A percentile compares a stretch with the other conserved stretches of the same genome.
Evolutionary conservation across 2,888 invertebrate species (phyloP).

Genomic region (Penaeus monodon): DNA sequence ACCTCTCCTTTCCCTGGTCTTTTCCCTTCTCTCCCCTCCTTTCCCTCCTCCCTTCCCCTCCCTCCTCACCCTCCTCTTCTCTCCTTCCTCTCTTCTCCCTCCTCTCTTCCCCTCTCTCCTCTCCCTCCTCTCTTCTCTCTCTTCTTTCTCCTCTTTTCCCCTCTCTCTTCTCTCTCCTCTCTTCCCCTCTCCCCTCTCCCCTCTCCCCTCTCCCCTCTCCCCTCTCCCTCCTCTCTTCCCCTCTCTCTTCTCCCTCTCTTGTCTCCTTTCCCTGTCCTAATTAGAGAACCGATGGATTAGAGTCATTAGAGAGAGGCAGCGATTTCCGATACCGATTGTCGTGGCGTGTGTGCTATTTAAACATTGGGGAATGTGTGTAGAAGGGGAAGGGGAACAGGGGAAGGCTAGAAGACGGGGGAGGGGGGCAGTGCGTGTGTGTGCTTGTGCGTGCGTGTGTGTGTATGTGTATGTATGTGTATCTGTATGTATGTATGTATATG

Average conservation of each 20-base stretch:
- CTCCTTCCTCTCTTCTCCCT: not conserved
- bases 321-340: too few relatives aligned
- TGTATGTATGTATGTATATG: too few relatives aligned
- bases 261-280: not conserved
- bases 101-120: not conserved
- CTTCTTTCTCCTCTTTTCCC: too few relatives aligned
- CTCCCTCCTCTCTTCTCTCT: not conserved
- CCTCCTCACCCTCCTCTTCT: not conserved
- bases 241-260: not conserved
- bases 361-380: not conserved
- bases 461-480: too few relatives aligned
- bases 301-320: not conserved
- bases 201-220: not conserved
- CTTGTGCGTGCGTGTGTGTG: too few relatives aligned
- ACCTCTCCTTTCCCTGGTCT: slow-evolving; percentile 6
- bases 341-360: too few relatives aligned
- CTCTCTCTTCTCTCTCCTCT: not conserved
- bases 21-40: slow-evolving; percentile 4
- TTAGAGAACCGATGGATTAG: not conserved
- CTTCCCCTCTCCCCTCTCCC: not conserved
- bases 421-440: not conserved
- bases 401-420: not conserved
- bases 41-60: not conserved
- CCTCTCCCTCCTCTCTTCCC: not conserved
- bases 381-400: not conserved